Conservation (phyloP, 2,888 invertebrate genomes). For the Merodon equestris region DNA sequence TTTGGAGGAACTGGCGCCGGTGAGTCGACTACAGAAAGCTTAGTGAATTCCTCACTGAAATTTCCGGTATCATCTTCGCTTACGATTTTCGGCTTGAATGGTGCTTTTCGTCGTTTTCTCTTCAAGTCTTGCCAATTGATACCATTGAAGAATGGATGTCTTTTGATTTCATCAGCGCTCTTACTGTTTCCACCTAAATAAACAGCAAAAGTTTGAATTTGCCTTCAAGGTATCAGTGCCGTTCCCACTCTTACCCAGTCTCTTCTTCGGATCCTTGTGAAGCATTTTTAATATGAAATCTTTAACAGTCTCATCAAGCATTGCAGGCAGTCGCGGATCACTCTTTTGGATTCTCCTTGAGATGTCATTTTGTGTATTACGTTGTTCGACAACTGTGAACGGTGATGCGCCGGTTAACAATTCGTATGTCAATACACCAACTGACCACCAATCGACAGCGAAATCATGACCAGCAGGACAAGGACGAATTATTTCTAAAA, state of each 20-base stretch:
- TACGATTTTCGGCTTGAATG: conserved; percentile 92
- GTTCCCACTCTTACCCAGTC: conserved; percentile 80
- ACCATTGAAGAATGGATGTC: conserved; percentile 90
- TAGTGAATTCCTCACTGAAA: conserved; percentile 98
- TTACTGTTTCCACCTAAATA: conserved; percentile 85
- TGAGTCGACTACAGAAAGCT: conserved; percentile 93
- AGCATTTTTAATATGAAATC: conserved; percentile 90
- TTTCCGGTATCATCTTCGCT: conserved; percentile 96
- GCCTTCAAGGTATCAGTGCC: background rate
- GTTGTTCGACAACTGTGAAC: conserved; percentile 96
- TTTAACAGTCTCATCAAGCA: conserved; percentile 84
- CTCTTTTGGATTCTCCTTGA: conserved; percentile 93
- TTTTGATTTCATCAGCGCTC: conserved; percentile 93
- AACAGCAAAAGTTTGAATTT: background rate
- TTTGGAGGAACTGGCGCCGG: conserved; percentile 93
- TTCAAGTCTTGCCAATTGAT: conserved; percentile 92
- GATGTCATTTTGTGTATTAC: conserved; percentile 96
- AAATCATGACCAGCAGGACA: conserved; percentile 96
- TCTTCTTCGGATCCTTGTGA: conserved; percentile 92
- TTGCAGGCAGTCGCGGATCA: conserved; percentile 92
- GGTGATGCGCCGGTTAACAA: conserved; percentile 97
- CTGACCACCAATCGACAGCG: conserved; percentile 99
- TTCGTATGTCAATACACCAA: conserved; percentile 97
- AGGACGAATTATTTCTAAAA: conserved; percentile 85
- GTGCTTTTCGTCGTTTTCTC: conserved; percentile 88